A percentile compares a stretch with the other conserved stretches of the same genome.
These are phyloP conservation scores for Mesocentrotus franciscanus DNA, from an alignment of 53 echinoderm and acorn worm genomes.

Conservation along the genomic window DNA sequence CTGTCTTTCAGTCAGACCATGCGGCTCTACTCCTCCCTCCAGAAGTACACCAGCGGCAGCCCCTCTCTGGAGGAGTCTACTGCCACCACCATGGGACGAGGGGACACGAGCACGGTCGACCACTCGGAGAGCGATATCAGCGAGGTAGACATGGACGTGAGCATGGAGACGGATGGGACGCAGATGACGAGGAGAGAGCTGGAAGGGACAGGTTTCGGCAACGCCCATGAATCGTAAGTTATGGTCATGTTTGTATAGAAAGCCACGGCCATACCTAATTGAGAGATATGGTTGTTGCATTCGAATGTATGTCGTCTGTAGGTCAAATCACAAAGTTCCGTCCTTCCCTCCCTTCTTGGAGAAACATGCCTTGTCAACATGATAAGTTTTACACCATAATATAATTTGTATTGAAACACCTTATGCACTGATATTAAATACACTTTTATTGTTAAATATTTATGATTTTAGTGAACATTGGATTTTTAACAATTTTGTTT, in stretches of 20 bases:
- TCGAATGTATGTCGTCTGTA: no score
- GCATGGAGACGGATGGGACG: constrained; percentile 82
- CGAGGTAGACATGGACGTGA: constrained; percentile 79
- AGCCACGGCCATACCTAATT: background rate
- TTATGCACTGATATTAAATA: no score
- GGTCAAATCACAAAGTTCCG: no score
- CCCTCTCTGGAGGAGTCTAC: no score
- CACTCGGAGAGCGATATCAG: constrained; percentile 66
- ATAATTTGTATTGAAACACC: no score
- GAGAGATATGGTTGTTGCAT: no score
- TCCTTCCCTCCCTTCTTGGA: no score
- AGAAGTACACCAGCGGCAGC: constrained; percentile 62
- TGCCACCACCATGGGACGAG: background rate
- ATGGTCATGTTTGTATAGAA: background rate
- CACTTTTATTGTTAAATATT: no score
- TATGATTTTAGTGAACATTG: no score
- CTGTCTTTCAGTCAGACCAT: constrained; percentile 91
- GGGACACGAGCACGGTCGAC: constrained; percentile 20
- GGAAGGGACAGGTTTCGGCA: constrained; percentile 57
- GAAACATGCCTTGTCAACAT: no score
- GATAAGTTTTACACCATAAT: no score
- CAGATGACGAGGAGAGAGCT: constrained; percentile 84
- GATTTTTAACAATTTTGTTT: no score
- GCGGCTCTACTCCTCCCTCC: constrained; percentile 77
- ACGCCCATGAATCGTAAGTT: constrained; percentile 38